Evolutionary conservation across 2,888 invertebrate species (phyloP), one percentile per base, ranked within the genome.

Genomic region (Drosophila prostipennis): DNA sequence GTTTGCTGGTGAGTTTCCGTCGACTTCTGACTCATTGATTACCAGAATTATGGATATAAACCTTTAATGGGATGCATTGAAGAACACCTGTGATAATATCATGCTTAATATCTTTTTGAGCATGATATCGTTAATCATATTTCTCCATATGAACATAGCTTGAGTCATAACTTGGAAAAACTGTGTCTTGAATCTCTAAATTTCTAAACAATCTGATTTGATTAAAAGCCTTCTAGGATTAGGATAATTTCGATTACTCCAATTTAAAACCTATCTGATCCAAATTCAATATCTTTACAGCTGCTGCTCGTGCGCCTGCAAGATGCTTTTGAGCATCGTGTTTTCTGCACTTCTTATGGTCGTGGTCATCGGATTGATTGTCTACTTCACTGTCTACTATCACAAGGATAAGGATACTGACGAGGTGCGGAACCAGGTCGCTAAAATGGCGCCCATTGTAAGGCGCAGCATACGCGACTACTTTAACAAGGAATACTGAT

Each of bases 241-340:
- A 40, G 40, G 40, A 40, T 10, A 40, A 0, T 16, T 40, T 10
- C 14, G 14, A 6, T 19, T 19, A 2, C 5, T 11, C 2, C 16
- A 16, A 10, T 10, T 16, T 2, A 3, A 13, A 23, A 23, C 43
- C n/a, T 43, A 1, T 23, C 26, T 58, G 46, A 46, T 10, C 10
- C 6, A 14, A 6, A 13, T 19, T 26, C 8, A 3, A 10, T 26
- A 39, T 14, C 11, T 29, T 89, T 90, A 36, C 58, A 91, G 91
- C 53, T 91, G 91, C 77, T 90, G 90, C 16, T 77, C 88, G 23
- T 91, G 91, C 72, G 91, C 91, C 34, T 89, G 80, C 58, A 89
- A 89, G 63, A 78, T 90, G 85, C 39, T 91, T 0, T 10, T 88
- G 57, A 82, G 89, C 65, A 75, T 90, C 7, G 49, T 91, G 5